Conservation (phyloP, 2,797 vertebrate genomes). For the Psittacula derbiana region DNA sequence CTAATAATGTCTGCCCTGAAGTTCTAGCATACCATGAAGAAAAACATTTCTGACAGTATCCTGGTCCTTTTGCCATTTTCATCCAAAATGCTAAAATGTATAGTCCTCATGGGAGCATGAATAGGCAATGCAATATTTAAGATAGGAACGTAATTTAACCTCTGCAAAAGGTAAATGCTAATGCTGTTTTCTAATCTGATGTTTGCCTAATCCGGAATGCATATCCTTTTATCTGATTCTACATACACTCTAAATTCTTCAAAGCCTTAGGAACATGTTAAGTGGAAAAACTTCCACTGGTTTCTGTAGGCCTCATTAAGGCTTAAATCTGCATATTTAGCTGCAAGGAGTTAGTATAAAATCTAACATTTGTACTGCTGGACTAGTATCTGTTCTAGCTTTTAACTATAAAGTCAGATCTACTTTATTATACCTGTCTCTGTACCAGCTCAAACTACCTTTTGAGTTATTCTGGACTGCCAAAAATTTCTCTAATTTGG, state of each 20-base stretch:
- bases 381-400: background rate
- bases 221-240: background rate
- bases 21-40: background rate
- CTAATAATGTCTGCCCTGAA: background rate
- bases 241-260: background rate
- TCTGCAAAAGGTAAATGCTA: conserved; percentile 38
- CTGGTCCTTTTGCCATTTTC: background rate
- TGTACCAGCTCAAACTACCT: background rate
- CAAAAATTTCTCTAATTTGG: background rate
- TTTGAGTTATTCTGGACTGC: background rate
- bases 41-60: background rate
- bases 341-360: background rate
- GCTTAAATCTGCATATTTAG: background rate
- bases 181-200: conserved; percentile 24
- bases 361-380: background rate
- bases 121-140: background rate
- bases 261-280: background rate
- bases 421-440: background rate
- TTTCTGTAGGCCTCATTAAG: background rate
- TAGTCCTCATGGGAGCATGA: background rate
- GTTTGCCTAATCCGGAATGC: background rate
- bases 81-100: background rate
- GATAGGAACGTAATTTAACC: background rate
- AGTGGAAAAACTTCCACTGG: background rate
- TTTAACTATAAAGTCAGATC: background rate